Evolutionary conservation across 1,140 invertebrate genomes (phyloP).

Genomic region (Dryas iulia): DNA sequence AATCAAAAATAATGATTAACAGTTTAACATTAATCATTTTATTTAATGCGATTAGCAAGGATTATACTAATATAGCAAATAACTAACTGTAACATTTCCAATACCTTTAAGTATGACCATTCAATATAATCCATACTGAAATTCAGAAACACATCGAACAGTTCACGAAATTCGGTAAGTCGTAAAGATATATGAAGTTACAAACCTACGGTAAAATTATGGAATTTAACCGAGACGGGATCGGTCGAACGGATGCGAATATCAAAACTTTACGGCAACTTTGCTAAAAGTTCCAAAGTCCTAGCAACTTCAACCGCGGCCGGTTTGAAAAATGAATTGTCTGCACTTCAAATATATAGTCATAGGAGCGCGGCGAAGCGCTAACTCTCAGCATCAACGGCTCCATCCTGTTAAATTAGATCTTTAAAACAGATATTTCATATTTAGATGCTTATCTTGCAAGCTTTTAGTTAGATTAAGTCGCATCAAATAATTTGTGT

Average conservation of each 20-base stretch:
- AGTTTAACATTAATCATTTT: background rate
- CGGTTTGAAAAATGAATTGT: slow-evolving; percentile 77
- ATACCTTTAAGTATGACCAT: slow-evolving; percentile 4
- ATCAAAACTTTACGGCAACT: slow-evolving; percentile 62
- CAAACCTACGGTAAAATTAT: slow-evolving; percentile 54
- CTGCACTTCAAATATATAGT: slow-evolving; percentile 60
- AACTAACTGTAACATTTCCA: background rate
- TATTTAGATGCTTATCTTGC: background rate
- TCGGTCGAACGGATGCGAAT: slow-evolving; percentile 65
- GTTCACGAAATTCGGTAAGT: slow-evolving; percentile 28
- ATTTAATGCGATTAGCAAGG: background rate
- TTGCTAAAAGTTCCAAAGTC: slow-evolving; percentile 50
- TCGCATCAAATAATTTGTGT: too few species aligned
- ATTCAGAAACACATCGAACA: slow-evolving; percentile 10
- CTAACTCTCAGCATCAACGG: background rate
- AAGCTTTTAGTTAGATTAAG: background rate
- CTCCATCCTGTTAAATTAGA: background rate
- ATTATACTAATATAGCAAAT: background rate
- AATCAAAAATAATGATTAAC: background rate
- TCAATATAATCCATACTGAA: slow-evolving; percentile 7
- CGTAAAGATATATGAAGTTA: slow-evolving; percentile 41
- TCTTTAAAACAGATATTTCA: background rate
- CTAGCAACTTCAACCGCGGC: slow-evolving; percentile 47
- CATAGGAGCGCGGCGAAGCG: background rate
- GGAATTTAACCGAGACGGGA: slow-evolving; percentile 54